Percentiles rank a stretch among this genome's conserved stretches.
Conservation (phyloP, 2,797 vertebrate species). For the Notoglanidium macrostoma region DNA sequence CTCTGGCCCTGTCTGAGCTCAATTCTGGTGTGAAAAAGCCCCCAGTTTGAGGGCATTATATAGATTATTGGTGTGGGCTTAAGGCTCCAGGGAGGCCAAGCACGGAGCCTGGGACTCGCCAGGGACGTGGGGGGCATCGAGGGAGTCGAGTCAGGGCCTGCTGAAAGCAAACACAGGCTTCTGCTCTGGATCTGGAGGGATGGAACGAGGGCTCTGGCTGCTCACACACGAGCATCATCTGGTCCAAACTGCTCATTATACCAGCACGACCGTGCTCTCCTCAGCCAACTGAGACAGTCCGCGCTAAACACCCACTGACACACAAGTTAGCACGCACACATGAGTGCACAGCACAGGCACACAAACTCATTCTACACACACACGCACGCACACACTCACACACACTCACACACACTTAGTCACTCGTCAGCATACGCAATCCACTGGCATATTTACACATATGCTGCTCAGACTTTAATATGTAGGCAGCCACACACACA, state of each 20-base stretch:
- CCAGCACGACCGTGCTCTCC: slow-evolving; percentile 58
- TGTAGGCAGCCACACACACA: slow-evolving; percentile 46
- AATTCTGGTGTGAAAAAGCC: slow-evolving; percentile 81
- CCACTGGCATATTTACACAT: slow-evolving; percentile 57
- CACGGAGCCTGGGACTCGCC: slow-evolving; percentile 60
- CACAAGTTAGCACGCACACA: slow-evolving; percentile 51
- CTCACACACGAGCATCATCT: slow-evolving; percentile 62
- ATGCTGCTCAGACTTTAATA: slow-evolving; percentile 48
- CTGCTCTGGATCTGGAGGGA: slow-evolving; percentile 65
- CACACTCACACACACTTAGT: slow-evolving; percentile 51
- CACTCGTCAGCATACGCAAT: slow-evolving; percentile 50
- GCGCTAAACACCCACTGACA: slow-evolving; percentile 54
- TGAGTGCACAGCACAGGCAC: slow-evolving; percentile 41
- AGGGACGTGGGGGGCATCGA: slow-evolving; percentile 56
- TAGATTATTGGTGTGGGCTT: slow-evolving; percentile 81
- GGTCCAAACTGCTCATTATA: slow-evolving; percentile 61
- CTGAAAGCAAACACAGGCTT: slow-evolving; percentile 66
- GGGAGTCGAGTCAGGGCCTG: slow-evolving; percentile 62
- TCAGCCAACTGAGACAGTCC: slow-evolving; percentile 61
- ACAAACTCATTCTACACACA: slow-evolving; percentile 38
- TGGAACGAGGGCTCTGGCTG: slow-evolving; percentile 65
- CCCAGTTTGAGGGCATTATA: slow-evolving; percentile 83
- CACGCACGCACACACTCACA: slow-evolving; percentile 24
- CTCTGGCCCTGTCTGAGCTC: slow-evolving; percentile 75
- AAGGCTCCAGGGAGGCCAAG: slow-evolving; percentile 72